phyloP scores from a whole-genome alignment of 2,888 invertebrate genomes.

The Trachelus troglodyta region DNA sequence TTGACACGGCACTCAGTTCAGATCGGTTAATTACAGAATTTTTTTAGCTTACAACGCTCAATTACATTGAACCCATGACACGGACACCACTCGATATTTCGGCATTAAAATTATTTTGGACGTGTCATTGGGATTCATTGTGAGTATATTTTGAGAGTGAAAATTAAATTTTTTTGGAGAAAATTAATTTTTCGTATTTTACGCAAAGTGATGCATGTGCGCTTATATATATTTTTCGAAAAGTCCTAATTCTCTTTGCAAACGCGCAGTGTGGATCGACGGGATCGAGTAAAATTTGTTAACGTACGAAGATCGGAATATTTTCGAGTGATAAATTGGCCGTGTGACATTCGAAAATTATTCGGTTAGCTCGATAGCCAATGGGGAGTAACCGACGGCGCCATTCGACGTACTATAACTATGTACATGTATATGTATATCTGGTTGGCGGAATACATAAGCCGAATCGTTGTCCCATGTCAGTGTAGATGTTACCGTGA shows the following conservation, averaged over 20 bases:
- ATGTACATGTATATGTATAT: not conserved
- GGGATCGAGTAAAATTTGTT: not conserved
- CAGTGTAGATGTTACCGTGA: not conserved
- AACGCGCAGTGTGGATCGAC: not conserved
- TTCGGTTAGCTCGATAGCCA: not conserved
- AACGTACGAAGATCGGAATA: not conserved
- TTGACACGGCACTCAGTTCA: not conserved
- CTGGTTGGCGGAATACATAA: not conserved
- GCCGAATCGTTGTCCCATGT: not conserved
- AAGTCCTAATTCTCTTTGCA: no score
- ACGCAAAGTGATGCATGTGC: fast-evolving
- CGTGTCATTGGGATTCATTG: not conserved
- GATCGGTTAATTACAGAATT: not conserved
- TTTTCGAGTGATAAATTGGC: not conserved
- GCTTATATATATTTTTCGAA: no score
- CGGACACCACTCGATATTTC: not conserved
- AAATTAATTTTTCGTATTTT: not conserved
- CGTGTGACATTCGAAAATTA: not conserved
- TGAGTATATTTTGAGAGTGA: not conserved
- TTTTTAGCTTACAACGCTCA: not conserved
- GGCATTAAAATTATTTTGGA: not conserved
- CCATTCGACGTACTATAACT: not conserved
- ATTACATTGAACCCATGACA: not conserved
- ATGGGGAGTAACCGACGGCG: not conserved
- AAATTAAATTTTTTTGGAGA: not conserved